Conservation (phyloP, 1,140 invertebrate species). For the Drosophila sulfurigaster region DNA sequence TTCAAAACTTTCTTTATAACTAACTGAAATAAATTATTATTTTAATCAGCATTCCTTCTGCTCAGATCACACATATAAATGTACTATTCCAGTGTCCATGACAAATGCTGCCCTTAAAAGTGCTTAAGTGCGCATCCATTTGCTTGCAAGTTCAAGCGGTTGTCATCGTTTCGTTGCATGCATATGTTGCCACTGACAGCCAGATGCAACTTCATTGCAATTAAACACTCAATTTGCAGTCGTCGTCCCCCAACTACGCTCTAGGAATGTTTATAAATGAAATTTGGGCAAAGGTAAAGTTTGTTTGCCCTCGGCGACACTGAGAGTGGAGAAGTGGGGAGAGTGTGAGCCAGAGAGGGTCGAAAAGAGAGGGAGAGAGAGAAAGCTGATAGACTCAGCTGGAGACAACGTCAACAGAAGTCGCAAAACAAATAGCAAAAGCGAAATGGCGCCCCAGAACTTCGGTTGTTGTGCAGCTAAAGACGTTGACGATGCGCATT, state of each 20-base stretch:
- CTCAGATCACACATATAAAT: slow-evolving; percentile 7
- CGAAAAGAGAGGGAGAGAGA: not conserved
- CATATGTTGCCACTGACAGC: slow-evolving; percentile 63
- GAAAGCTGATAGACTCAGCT: slow-evolving; percentile 13
- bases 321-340: not conserved
- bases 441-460: slow-evolving; percentile 72
- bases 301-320: slow-evolving; percentile 51
- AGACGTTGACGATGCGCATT: slow-evolving; percentile 75
- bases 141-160: slow-evolving; percentile 23
- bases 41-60: no score
- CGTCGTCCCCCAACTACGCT: slow-evolving; percentile 15
- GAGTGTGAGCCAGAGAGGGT: not conserved
- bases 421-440: slow-evolving; percentile 78
- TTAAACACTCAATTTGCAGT: slow-evolving; percentile 78
- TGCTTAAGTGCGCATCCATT: slow-evolving; percentile 23
- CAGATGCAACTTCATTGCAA: slow-evolving; percentile 66
- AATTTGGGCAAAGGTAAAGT: slow-evolving; percentile 79
- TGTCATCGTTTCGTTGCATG: slow-evolving; percentile 24
- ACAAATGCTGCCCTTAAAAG: slow-evolving; percentile 1
- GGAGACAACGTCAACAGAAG: slow-evolving; percentile 72
- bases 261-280: slow-evolving; percentile 71
- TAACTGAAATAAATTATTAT: not conserved
- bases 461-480: slow-evolving; percentile 51
- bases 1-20: no score
- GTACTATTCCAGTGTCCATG: not conserved